Conservation (phyloP, 2,888 invertebrate species). For the Electrophaes corylata region DNA sequence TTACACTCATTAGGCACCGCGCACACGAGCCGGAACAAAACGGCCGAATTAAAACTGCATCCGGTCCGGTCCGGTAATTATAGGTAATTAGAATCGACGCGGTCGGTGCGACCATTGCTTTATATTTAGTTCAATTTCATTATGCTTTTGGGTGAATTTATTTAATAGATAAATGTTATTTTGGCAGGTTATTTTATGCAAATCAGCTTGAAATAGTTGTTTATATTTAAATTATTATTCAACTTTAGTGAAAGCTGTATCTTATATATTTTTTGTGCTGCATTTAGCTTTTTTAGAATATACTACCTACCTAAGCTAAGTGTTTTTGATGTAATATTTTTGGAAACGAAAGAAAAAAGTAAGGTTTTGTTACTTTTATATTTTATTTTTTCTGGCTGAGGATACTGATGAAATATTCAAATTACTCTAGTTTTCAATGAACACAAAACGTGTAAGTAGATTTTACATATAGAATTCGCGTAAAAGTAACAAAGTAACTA, state of each 20-base stretch:
- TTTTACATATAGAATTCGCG: neutral
- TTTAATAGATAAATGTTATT: conserved; percentile 29
- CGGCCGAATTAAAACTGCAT: conserved; percentile 78
- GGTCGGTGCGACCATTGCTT: conserved; percentile 56
- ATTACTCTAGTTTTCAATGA: too few species aligned
- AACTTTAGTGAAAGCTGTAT: too few species aligned
- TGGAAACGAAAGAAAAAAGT: too few species aligned
- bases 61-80: conserved; percentile 69
- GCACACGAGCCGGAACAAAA: conserved; percentile 57
- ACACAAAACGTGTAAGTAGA: neutral
- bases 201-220: conserved; percentile 4
- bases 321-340: too few species aligned
- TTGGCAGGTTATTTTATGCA: conserved; percentile 10
- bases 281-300: too few species aligned
- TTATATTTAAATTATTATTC: neutral
- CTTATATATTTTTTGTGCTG: too few species aligned
- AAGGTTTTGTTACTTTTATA: too few species aligned
- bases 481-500: conserved; percentile 3
- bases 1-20: conserved; percentile 67
- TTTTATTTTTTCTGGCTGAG: too few species aligned
- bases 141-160: conserved; percentile 28
- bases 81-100: conserved; percentile 72
- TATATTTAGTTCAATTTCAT: conserved; percentile 57
- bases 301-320: too few species aligned
- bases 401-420: too few species aligned